A percentile compares a stretch with the other conserved stretches of the same genome.
Conservation (phyloP, 2,888 invertebrate species). For the Leptogaster cylindrica region DNA sequence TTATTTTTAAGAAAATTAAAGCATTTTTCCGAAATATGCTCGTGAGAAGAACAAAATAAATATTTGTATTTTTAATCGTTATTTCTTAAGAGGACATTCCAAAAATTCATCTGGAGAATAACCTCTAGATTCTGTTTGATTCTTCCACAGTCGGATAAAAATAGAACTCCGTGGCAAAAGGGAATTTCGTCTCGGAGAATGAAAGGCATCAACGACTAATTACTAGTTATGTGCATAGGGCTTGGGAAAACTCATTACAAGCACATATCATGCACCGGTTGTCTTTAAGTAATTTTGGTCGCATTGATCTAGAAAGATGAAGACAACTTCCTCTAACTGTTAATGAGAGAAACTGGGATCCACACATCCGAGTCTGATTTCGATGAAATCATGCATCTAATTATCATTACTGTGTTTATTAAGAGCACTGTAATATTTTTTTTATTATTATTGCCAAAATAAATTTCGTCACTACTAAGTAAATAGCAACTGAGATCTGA, state of each 20-base stretch:
- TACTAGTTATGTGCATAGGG: neutral
- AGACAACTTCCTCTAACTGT: constrained; percentile 20
- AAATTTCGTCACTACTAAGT: no score
- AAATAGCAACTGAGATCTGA: no score
- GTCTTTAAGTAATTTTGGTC: constrained; percentile 20
- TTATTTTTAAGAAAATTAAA: no score
- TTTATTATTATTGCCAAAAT: no score
- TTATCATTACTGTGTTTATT: no score
- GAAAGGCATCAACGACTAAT: neutral
- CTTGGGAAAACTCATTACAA: neutral
- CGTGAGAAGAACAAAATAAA: no score
- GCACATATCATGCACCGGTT: constrained; percentile 7
- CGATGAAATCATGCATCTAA: constrained; percentile 7
- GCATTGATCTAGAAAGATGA: constrained; percentile 21
- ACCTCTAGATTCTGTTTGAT: constrained; percentile 1
- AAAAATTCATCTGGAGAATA: constrained; percentile 24
- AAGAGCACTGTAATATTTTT: no score
- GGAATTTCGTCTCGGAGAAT: neutral
- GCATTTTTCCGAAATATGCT: no score
- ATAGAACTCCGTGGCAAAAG: constrained; percentile 23
- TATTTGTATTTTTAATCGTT: no score
- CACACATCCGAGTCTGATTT: constrained; percentile 19
- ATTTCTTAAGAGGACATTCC: constrained; percentile 10
- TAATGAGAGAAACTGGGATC: constrained; percentile 28
- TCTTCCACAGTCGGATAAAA: constrained; percentile 20